These are phyloP conservation scores for Leptinotarsa haldemani DNA, from an alignment of 2,888 invertebrate species.

Conservation along the genomic window DNA sequence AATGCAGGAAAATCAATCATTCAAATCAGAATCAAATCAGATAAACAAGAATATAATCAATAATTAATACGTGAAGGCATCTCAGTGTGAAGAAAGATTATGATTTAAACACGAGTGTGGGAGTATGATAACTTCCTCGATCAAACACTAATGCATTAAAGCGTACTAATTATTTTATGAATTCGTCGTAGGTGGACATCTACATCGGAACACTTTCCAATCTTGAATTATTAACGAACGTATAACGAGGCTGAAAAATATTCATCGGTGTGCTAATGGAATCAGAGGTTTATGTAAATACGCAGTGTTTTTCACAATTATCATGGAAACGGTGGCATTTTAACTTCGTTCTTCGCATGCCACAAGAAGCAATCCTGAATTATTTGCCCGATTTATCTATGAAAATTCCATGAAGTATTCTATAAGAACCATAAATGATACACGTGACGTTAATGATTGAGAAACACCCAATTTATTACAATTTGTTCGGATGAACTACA, in stretches of 20 bases:
- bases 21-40: conserved; percentile 10
- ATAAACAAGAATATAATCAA: conserved; percentile 16
- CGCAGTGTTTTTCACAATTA: not conserved
- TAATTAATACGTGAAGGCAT: conserved; percentile 33
- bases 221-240: conserved; percentile 37
- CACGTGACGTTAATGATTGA: too few species aligned
- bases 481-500: too few species aligned
- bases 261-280: not conserved
- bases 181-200: conserved; percentile 43
- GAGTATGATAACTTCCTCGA: conserved; percentile 44
- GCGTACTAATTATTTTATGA: conserved; percentile 43
- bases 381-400: too few species aligned
- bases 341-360: too few species aligned
- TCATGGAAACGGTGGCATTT: not conserved
- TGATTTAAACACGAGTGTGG: conserved; percentile 37
- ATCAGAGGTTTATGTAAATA: not conserved
- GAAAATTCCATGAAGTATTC: too few species aligned
- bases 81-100: conserved; percentile 31
- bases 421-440: too few species aligned
- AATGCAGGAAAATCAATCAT: conserved; percentile 20
- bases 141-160: conserved; percentile 41
- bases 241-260: conserved; percentile 5
- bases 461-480: too few species aligned
- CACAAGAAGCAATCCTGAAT: too few species aligned
- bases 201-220: conserved; percentile 44